Evolutionary conservation across 2,797 vertebrate genomes (phyloP), one percentile per base, ranked within the genome.

Genomic region (Apogon hyalosoma): DNA sequence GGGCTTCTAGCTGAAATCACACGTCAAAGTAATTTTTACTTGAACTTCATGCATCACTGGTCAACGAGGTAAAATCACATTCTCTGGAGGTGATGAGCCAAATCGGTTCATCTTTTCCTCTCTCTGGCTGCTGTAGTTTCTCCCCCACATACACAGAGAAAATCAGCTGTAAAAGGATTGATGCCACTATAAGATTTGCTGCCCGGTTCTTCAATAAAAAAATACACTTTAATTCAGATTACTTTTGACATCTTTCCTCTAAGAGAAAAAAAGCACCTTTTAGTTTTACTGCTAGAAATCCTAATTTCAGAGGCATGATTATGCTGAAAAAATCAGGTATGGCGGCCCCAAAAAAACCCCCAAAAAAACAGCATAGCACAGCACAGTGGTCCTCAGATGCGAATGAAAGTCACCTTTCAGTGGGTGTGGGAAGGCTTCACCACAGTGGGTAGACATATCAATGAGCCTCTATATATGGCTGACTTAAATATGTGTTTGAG

Each of bases 351-450:
- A 83, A 84, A 69, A 76, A 80, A 13, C 12, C 9, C 40, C 42
- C 39, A 39, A 28, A 36, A 36, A 90, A 92, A 87, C 15, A 40
- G 58, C 42, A 19, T 53, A 10, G 77, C 1, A 9, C 10, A 13
- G 45, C 71, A 80, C 70, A 84, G 77, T 58, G 69, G 62, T 75
- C 80, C 70, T 85, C 61, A 64, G 64, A 81, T 12, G 48, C 7
- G 16, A 73, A 87, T 89, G 77, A 91, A 93, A 83, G 89, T 86
- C 56, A 50, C 82, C 89, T 87, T 91, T 91, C 80, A 90, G 79
- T 40, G 50, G 60, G 62, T 48, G 77, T 59, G 65, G 65, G 63
- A 65, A 77, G 65, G 53, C 50, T 59, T 61, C n/a, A 46, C 75
- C 74, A 62, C 59, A 11, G 62, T 3, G 9, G 60, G 66, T 14